Evolutionary conservation across 2,797 vertebrate species (phyloP), one percentile per base, ranked within the genome.

Genomic region (Gymnopithys bicolor): DNA sequence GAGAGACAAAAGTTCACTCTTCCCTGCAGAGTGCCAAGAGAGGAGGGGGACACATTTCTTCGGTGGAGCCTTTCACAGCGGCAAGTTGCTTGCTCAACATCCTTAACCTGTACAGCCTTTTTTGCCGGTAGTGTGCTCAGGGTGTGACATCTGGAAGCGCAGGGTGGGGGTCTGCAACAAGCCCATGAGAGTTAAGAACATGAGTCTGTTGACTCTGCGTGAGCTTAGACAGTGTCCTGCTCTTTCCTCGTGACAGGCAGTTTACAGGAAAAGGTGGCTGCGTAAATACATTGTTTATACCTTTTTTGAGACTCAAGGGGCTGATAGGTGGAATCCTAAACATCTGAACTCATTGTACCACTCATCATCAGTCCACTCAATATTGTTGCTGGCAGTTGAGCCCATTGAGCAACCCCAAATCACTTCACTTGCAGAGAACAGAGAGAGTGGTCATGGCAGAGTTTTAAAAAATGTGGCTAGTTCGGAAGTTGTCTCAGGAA

Each of bases 1-100:
- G 98, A 98, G 98, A 98, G 97, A 97, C 98, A 96, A 98, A 98
- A 98, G 98, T 98, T 98, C 98, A 98, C 98, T 98, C 98, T 98
- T 98, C 97, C 97, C 98, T 97, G 96, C 97, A 90, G 98, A 97
- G 98, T 98, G 96, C 98, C 98, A 98, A 98, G 98, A 98, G 98
- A 98, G 97, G 95, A 97, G 96, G 96, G 98, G 97, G 97, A 98
- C 98, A 95, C 97, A 87, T 97, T 96, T 97, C 98, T 98, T 98
- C 97, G 90, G 96, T 97, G 98, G 98, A 98, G 97, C 97, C 91
- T 97, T 97, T 98, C 97, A 94, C 97, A 98, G 98, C 96, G 99
- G 98, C 98, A 99, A 99, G 99, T 99, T 98, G 97, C 97, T 98
- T 97, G 97, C 97, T 98, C 98, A 84, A 96, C 96, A 63, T 76